These are phyloP conservation scores for Eidolon dupreanum DNA, from an alignment of 2,797 vertebrate species.

Conservation along the genomic window DNA sequence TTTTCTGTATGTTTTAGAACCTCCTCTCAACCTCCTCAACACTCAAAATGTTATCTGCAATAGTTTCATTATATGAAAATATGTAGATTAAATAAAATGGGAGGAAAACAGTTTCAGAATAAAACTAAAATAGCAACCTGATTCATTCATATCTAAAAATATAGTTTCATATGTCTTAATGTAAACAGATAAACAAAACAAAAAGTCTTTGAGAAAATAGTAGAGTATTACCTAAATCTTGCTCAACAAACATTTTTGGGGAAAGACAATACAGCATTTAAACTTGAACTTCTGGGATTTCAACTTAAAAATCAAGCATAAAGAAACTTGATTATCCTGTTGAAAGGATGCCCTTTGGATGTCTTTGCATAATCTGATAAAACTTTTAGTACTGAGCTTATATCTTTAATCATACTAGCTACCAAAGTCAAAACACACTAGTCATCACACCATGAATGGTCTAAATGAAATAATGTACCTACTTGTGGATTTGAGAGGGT, in stretches of 20 bases:
- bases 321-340: constrained; percentile 11
- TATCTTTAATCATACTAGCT: background rate
- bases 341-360: background rate
- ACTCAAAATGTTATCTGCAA: background rate
- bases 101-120: background rate
- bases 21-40: background rate
- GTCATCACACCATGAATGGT: background rate
- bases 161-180: background rate
- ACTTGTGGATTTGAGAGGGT: background rate
- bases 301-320: background rate
- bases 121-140: background rate
- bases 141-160: constrained; percentile 3
- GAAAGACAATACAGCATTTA: constrained; percentile 24
- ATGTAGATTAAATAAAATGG: constrained; percentile 32
- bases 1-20: constrained; percentile 11
- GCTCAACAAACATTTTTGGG: background rate
- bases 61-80: background rate
- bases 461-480: background rate
- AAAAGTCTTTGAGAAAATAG: constrained; percentile 31
- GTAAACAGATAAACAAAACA: constrained; percentile 23
- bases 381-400: background rate
- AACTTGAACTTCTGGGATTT: constrained; percentile 41
- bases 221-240: constrained; percentile 11
- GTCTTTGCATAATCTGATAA: background rate
- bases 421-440: background rate